phyloP scores from a whole-genome alignment of 2,113 vertebrate species.

The Balaeniceps rex region DNA sequence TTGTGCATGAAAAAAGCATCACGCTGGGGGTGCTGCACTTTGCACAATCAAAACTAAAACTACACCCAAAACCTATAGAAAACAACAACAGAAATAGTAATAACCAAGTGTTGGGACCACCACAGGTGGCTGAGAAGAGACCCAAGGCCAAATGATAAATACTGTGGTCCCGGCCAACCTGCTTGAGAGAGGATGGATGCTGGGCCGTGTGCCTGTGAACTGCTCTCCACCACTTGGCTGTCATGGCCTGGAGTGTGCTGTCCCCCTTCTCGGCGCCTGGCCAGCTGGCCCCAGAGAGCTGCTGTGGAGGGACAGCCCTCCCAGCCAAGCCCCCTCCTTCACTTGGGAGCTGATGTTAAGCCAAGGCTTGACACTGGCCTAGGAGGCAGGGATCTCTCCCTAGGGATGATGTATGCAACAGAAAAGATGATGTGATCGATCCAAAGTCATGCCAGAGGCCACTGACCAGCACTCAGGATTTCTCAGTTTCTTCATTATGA shows the following conservation, averaged over 20 bases:
- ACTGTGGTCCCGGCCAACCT: background rate
- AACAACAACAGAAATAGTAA: background rate
- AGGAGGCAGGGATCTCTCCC: background rate
- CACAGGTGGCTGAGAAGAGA: background rate
- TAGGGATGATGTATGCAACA: background rate
- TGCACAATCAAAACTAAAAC: background rate
- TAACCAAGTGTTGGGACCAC: background rate
- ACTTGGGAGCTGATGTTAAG: background rate
- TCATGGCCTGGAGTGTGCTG: fast-evolving
- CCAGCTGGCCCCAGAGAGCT: background rate
- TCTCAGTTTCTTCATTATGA: background rate
- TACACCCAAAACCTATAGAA: background rate
- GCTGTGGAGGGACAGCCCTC: fast-evolving
- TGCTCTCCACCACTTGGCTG: background rate
- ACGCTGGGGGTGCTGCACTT: background rate
- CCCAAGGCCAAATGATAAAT: background rate
- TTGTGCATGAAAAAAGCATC: background rate
- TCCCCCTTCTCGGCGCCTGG: fast-evolving
- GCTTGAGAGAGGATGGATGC: background rate
- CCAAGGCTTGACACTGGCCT: background rate
- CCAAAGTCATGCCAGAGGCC: background rate
- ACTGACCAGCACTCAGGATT: background rate
- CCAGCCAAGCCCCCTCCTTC: background rate
- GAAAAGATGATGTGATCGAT: background rate
- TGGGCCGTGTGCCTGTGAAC: background rate